phyloP scores from a whole-genome alignment of 1,140 invertebrate species.

The Bombus superbus region DNA sequence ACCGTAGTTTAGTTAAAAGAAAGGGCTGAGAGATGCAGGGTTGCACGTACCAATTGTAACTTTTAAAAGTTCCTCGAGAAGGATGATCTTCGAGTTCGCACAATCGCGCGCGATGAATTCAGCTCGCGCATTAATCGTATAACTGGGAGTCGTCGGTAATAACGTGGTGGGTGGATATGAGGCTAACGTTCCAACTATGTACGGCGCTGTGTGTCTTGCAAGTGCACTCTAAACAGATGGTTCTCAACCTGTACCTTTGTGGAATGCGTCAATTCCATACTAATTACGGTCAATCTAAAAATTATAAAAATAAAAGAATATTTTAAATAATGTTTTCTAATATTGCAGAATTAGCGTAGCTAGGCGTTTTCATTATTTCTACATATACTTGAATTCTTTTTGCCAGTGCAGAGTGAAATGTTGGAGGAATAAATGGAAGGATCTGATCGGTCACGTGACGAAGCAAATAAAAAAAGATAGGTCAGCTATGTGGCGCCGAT shows the following conservation, averaged over 20 bases:
- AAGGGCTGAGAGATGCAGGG: neutral
- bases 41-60: neutral
- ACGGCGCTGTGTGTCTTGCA: slow-evolving; percentile 38
- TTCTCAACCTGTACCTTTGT: slow-evolving; percentile 15
- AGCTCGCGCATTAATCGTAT: slow-evolving; percentile 40
- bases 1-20: neutral
- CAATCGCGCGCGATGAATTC: slow-evolving; percentile 38
- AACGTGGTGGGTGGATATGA: slow-evolving; percentile 37
- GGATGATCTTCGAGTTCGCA: neutral
- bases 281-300: neutral
- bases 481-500: slow-evolving; percentile 10
- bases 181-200: slow-evolving; percentile 46
- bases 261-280: neutral
- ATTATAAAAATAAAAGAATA: neutral
- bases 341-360: neutral
- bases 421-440: neutral
- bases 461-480: neutral
- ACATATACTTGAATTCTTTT: neutral
- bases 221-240: slow-evolving; percentile 36
- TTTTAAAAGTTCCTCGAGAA: neutral
- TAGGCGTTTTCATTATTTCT: too few relatives aligned
- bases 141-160: slow-evolving; percentile 36
- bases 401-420: neutral
- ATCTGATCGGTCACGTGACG: neutral
- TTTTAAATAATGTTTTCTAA: neutral